A percentile compares a stretch with the other conserved stretches of the same genome.
phyloP scores from a whole-genome alignment of 2,797 vertebrate species.

The Periophthalmus magnuspinnatus region DNA sequence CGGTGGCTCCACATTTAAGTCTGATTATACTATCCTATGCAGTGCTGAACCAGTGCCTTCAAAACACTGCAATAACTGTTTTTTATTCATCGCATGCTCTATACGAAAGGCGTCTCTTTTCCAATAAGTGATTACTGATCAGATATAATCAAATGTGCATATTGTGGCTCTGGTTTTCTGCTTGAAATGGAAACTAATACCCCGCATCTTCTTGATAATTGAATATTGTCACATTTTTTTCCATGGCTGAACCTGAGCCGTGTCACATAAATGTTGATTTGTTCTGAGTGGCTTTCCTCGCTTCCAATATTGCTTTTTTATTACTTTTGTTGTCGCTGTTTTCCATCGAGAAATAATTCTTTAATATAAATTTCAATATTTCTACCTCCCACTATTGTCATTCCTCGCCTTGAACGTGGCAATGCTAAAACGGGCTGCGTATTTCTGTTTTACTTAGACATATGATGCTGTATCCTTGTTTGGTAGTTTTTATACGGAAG shows the following conservation, averaged over 20 bases:
- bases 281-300: slow-evolving; percentile 66
- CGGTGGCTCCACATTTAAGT: background rate
- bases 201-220: slow-evolving; percentile 61
- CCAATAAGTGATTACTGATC: slow-evolving; percentile 9
- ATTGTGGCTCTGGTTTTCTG: slow-evolving; percentile 24
- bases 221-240: slow-evolving; percentile 68
- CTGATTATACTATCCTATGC: background rate
- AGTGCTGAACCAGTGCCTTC: background rate
- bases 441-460: slow-evolving; percentile 55
- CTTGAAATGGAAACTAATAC: slow-evolving; percentile 53
- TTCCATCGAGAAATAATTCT: slow-evolving; percentile 76
- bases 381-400: slow-evolving; percentile 46
- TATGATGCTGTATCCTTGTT: slow-evolving; percentile 38
- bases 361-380: slow-evolving; percentile 77
- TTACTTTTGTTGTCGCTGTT: slow-evolving; percentile 74
- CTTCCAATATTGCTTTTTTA: slow-evolving; percentile 77
- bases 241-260: slow-evolving; percentile 64
- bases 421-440: slow-evolving; percentile 29
- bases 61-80: background rate
- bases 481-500: slow-evolving; percentile 56
- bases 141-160: slow-evolving; percentile 19
- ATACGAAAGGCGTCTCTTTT: background rate
- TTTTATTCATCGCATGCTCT: background rate
- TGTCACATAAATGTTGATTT: slow-evolving; percentile 75
- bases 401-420: slow-evolving; percentile 41